Evolutionary conservation across 2,888 invertebrate genomes (phyloP), one percentile per base, ranked within the genome.

Genomic region (Formica aserva): DNA sequence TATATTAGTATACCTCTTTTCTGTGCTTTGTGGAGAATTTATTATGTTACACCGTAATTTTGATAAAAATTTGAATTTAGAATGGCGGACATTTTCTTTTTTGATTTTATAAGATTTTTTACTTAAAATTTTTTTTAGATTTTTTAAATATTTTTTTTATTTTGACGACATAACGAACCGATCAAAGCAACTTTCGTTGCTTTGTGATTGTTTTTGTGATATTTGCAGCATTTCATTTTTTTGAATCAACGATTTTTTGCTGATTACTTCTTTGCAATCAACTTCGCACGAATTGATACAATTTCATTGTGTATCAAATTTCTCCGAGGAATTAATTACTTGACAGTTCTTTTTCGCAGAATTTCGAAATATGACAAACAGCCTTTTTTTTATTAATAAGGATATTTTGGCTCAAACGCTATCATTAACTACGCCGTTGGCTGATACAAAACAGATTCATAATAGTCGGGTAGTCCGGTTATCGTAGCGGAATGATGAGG

Each of bases 401-500:
- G 29, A 9, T 0, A 45, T n/a, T 55, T 69, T 1, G n/a, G 15
- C 48, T 32, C n/a, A 26, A 57, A 26, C 26, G 26, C 13, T 26
- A 38, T 67, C 22, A 77, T 77, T 69, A 57, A 57, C 55, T 77
- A 69, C 57, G 69, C 29, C 57, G 8, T 52, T 77, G 77, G 11
- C 55, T 1, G 41, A 69, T 57, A 57, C 29, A 69, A 45, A 69
- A 69, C 57, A 69, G 69, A 77, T 69, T 57, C 57, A 65, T 76
- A 76, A 57, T 45, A 76, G 65, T 55, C 29, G 13, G 67, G 29
- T 67, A 72, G 60, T 71, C 45, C 35, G 45, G 78, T 80, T 60
- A 60, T 72, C 35, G 72, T 60, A 60, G 63, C 45, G 67, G 67
- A 57, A 81, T 86, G 88, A 84, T 84, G 86, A 85, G 84, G 85